Evolutionary conservation across 1,140 invertebrate species (phyloP), one percentile per base, ranked within the genome.

Genomic region (Berghia stephanieae): DNA sequence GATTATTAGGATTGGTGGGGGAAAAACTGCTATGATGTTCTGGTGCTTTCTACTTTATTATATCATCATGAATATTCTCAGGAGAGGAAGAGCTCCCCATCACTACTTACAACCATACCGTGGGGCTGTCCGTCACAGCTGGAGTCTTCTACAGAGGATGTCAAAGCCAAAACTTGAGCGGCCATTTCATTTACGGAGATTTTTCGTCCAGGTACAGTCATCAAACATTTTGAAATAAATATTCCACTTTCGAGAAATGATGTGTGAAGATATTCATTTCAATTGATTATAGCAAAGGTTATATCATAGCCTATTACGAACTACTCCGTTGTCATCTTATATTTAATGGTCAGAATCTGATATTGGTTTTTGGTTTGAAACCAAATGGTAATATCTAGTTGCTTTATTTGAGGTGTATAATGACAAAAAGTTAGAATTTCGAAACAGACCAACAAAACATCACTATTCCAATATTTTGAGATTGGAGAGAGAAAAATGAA

Each of bases 91-190:
- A 82, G 36, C 67, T 81, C 0, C 88, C 88, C 0, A 82, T 89
- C 6, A 80, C 79, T 71, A 78, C 78, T 6, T 89, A 89, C 49
- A 72, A 75, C 31, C 88, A 89, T 79, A 79, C 60, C 24, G 79
- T 83, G 2, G 88, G 88, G 6, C 86, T 86, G 69, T 88, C 87
- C 27, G 81, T 89, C 24, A 88, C 85, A 8, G 88, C 87, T 5
- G 88, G 88, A 0, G 81, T 87, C 66, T 86, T 89, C 43, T 89
- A 89, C 80, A 75, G 88, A 69, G 88, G 88, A 13, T 88, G 86
- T 81, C 75, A 82, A 2, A 88, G 80, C 74, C 88, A 87, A 5
- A 83, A 84, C 38, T 75, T 88, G 0, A 82, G 86, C 66, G 88
- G 88, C 18, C 72, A 79, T 21, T 89, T 87, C 75, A 79, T 89